Conservation (phyloP, 2,888 invertebrate genomes). For the Cephus pulcher region DNA sequence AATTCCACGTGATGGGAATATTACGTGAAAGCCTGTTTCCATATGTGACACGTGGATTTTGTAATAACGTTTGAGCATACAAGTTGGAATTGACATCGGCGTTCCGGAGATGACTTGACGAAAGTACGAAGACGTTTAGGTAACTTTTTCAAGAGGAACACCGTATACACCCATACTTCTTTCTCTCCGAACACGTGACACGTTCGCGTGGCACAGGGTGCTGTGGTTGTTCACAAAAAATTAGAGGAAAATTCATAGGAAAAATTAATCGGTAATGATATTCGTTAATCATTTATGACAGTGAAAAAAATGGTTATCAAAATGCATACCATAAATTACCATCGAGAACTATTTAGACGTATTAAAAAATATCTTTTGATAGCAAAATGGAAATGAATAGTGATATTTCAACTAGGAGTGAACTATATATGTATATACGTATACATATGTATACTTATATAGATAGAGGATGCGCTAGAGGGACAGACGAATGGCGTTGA, state of each 20-base stretch:
- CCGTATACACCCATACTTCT: not conserved
- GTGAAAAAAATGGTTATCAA: not conserved
- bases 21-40: not conserved
- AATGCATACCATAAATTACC: not conserved
- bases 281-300: not conserved
- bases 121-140: not conserved
- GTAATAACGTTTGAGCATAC: not conserved
- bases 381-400: not conserved
- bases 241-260: not conserved
- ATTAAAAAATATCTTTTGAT: not conserved
- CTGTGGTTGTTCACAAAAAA: not conserved
- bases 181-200: not conserved
- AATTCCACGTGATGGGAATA: not conserved
- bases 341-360: not conserved
- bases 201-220: not conserved
- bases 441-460: not conserved
- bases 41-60: not conserved
- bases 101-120: not conserved
- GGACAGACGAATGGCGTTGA: conserved; percentile 21
- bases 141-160: not conserved
- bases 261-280: not conserved
- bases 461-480: not conserved
- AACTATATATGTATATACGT: not conserved
- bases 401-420: not conserved
- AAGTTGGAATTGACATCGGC: not conserved